Evolutionary conservation across 2,113 vertebrate genomes (phyloP).

Genomic region (Sardina pilchardus): DNA sequence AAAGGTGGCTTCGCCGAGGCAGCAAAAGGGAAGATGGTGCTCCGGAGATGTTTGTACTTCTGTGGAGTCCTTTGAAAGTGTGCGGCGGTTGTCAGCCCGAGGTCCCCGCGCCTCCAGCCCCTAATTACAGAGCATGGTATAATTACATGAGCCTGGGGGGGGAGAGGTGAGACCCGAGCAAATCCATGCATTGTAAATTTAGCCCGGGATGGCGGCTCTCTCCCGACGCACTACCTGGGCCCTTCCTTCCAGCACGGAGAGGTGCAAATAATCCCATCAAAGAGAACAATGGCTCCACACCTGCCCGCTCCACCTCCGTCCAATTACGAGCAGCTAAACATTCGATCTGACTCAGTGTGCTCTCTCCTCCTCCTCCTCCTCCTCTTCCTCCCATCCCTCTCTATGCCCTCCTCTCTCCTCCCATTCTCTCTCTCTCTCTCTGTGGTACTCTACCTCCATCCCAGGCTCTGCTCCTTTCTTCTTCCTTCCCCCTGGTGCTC

Average conservation of each 20-base stretch:
- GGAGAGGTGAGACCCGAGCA: slow-evolving; percentile 54
- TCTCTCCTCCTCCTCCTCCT: slow-evolving; percentile 22
- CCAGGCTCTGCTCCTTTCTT: not conserved
- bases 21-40: not conserved
- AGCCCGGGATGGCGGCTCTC: slow-evolving; percentile 58
- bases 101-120: slow-evolving; percentile 69
- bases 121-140: slow-evolving; percentile 77
- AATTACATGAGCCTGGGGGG: slow-evolving; percentile 65
- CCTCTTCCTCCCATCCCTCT: not conserved
- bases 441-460: not conserved
- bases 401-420: not conserved
- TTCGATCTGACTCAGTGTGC: slow-evolving; percentile 39
- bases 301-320: slow-evolving; percentile 62
- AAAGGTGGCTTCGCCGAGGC: not conserved
- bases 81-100: slow-evolving; percentile 62
- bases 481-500: not conserved
- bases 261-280: slow-evolving; percentile 79
- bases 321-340: slow-evolving; percentile 68
- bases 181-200: slow-evolving; percentile 71
- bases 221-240: slow-evolving; percentile 70
- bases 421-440: not conserved
- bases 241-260: slow-evolving; percentile 60
- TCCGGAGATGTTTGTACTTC: slow-evolving; percentile 29
- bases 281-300: slow-evolving; percentile 75
- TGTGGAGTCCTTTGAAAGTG: slow-evolving; percentile 61